Evolutionary conservation across 2,888 invertebrate species (phyloP).

Genomic region (Lumbricus terrestris): DNA sequence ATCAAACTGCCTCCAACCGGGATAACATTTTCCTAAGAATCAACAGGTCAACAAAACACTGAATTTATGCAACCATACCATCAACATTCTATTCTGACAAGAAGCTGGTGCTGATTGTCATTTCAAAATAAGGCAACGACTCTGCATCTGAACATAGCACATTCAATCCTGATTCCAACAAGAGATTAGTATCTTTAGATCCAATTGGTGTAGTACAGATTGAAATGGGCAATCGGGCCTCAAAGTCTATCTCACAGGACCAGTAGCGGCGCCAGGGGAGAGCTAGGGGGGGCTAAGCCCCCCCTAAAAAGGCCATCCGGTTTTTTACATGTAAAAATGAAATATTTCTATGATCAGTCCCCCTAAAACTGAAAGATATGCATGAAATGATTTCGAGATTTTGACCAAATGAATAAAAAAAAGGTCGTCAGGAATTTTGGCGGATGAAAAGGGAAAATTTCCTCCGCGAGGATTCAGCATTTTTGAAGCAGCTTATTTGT

Average conservation of each 20-base stretch:
- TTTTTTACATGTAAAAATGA: too few relatives aligned
- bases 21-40: conserved; percentile 82
- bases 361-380: too few relatives aligned
- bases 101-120: background rate
- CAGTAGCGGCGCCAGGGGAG: background rate
- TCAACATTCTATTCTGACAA: background rate
- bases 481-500: too few relatives aligned
- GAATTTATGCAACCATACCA: background rate
- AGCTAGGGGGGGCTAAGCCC: too few relatives aligned
- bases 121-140: background rate
- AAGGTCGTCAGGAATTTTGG: too few relatives aligned
- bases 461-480: too few relatives aligned
- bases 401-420: too few relatives aligned
- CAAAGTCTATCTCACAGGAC: background rate
- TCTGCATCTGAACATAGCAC: background rate
- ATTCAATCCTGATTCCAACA: background rate
- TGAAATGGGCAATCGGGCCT: too few relatives aligned
- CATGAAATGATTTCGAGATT: too few relatives aligned
- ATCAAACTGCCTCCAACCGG: conserved; percentile 76
- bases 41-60: background rate
- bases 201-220: background rate
- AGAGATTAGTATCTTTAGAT: background rate
- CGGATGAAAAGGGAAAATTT: too few relatives aligned
- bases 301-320: too few relatives aligned
- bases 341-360: too few relatives aligned